Conservation (phyloP, 2,113 vertebrate species). For the Catharus fuscescens region DNA sequence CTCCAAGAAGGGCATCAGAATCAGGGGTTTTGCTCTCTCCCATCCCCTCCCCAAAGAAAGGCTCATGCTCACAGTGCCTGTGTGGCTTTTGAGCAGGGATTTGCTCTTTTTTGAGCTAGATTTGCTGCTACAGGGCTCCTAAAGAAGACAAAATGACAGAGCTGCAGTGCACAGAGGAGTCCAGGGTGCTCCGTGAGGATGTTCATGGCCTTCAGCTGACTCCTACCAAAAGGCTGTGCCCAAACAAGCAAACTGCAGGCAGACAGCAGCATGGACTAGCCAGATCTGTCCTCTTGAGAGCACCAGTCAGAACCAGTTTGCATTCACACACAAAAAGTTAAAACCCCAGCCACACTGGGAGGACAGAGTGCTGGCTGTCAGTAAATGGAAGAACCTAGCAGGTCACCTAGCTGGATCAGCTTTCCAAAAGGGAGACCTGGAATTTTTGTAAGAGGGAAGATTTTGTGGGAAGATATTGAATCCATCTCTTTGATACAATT, state of each 20-base stretch:
- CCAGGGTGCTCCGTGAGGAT: not conserved
- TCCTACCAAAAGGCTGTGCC: not conserved
- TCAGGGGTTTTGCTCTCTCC: not conserved
- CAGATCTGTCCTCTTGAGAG: not conserved
- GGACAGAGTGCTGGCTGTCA: not conserved
- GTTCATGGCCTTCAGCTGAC: not conserved
- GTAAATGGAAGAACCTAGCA: not conserved
- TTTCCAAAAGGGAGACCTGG: not conserved
- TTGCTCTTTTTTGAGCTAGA: not conserved
- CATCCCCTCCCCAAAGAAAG: not conserved
- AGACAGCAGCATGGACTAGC: accelerated
- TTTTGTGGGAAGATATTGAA: not conserved
- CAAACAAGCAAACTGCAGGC: not conserved
- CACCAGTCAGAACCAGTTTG: not conserved
- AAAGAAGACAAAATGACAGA: not conserved
- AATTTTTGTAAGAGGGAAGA: not conserved
- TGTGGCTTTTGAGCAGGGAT: not conserved
- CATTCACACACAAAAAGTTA: not conserved
- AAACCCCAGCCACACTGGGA: not conserved
- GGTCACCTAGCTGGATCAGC: not conserved
- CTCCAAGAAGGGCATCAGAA: constrained; percentile 13
- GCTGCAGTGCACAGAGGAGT: not conserved
- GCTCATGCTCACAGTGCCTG: accelerated
- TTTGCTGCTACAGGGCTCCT: not conserved
- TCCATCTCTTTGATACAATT: not conserved